Percentiles rank a stretch among this genome's conserved stretches.
Evolutionary conservation across 1,140 invertebrate genomes (phyloP).

Genomic region (Sogatella furcifera): DNA sequence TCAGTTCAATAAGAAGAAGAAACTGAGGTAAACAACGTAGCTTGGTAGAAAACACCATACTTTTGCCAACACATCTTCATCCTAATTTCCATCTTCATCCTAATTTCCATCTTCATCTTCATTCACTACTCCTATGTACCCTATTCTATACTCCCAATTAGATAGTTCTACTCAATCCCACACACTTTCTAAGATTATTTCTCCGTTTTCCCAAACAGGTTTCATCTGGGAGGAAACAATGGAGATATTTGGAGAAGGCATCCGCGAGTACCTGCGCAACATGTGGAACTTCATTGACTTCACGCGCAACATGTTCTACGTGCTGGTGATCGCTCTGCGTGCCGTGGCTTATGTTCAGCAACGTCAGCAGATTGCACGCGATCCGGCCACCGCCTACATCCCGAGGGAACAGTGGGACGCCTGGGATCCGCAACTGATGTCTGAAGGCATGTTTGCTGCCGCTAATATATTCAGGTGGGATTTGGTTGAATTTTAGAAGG

Average conservation of each 20-base stretch:
- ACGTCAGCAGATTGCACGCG: constrained; percentile 46
- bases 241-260: constrained; percentile 75
- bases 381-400: constrained; percentile 55
- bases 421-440: constrained; percentile 88
- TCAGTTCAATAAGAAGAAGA: too few species aligned
- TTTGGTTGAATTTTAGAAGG: background rate
- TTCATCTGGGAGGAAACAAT: constrained; percentile 87
- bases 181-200: background rate
- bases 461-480: constrained; percentile 78
- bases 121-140: too few species aligned
- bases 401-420: constrained; percentile 80
- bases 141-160: too few species aligned
- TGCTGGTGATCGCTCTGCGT: constrained; percentile 63
- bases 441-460: constrained; percentile 88
- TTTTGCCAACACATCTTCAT: too few species aligned
- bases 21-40: too few species aligned
- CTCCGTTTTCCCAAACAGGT: constrained; percentile 40
- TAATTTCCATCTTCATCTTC: too few species aligned
- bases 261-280: constrained; percentile 73
- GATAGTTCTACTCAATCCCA: too few species aligned
- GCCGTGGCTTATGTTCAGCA: constrained; percentile 68
- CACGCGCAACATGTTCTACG: constrained; percentile 74
- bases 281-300: constrained; percentile 97
- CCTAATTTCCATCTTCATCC: too few species aligned
- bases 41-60: too few species aligned